phyloP scores from a whole-genome alignment of 2,113 vertebrate genomes.

The Mustela lutreola region DNA sequence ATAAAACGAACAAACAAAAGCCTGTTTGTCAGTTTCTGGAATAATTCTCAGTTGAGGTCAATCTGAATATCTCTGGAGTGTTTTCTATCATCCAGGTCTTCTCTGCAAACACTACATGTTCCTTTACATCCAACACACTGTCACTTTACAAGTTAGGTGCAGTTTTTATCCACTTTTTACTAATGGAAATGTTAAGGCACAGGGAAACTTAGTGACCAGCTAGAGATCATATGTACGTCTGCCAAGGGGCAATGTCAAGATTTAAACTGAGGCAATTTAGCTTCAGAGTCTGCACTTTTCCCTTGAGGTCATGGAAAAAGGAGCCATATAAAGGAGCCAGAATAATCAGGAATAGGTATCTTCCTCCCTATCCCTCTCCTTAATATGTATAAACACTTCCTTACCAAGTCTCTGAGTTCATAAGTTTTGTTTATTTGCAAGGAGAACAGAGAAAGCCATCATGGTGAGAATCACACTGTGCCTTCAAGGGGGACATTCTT shows the following conservation, averaged over 20 bases:
- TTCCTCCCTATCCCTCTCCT: background rate
- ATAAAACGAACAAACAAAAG: background rate
- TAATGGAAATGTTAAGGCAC: background rate
- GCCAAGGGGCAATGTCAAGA: background rate
- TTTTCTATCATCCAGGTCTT: background rate
- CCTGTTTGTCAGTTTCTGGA: background rate
- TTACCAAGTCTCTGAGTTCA: background rate
- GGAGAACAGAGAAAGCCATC: background rate
- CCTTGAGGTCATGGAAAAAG: background rate
- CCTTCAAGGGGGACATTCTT: background rate
- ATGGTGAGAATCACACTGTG: accelerated
- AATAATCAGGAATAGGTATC: too few species aligned
- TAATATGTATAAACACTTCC: accelerated
- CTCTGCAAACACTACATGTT: background rate
- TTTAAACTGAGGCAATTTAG: background rate
- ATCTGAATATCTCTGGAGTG: background rate
- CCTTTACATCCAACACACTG: background rate
- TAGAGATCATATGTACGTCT: background rate
- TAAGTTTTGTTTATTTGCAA: background rate
- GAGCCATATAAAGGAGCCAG: background rate
- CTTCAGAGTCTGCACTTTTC: background rate
- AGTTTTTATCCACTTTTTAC: background rate
- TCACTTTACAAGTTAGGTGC: background rate
- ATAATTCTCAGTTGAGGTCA: background rate
- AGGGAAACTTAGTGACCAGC: background rate